Evolutionary conservation across 2,797 vertebrate species (phyloP), one percentile per base, ranked within the genome.

Genomic region (Lacerta agilis): DNA sequence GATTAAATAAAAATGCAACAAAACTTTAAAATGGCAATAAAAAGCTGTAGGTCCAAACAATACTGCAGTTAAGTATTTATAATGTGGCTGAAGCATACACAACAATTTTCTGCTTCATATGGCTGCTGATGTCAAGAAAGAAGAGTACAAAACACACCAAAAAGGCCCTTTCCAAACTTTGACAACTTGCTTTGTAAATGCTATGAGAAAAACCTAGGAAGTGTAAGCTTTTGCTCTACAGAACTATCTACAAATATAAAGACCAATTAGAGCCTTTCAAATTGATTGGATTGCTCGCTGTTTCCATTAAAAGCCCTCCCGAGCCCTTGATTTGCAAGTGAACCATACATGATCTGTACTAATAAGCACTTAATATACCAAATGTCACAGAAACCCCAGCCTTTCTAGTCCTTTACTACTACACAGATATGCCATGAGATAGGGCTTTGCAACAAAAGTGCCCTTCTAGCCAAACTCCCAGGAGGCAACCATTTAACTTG

Each of bases 161-260:
- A 85, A 75, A 67, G 58, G 9, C 23, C 58, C n/a, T 85, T 84
- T 79, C 27, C 33, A n/a, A 55, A 71, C 17, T 10, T 58, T n/a
- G 36, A 79, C 75, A 79, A 55, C 33, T 58, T 83, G 43, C 45
- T 77, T 69, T 86, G 33, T 38, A 83, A 88, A 88, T 38, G 77
- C 64, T 77, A 43, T 8, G 15, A 29, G 29, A 67, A 43, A 87
- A 80, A 87, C 27, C 64, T 36, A 38, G 5, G n/a, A 69, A 61
- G 11, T 33, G 67, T 67, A 45, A 82, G 43, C 38, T 41, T 83
- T 77, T 77, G 15, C 33, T 17, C 15, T 36, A 45, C 29, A 84
- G 45, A 64, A 23, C 38, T 49, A 36, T 25, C 20, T 58, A n/a
- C 61, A 13, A 78, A 71, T 8, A 45, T 72, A 79, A 45, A 79